Evolutionary conservation across 2,888 invertebrate genomes (phyloP), one percentile per base, ranked within the genome.

Genomic region (Gryllus longicercus): DNA sequence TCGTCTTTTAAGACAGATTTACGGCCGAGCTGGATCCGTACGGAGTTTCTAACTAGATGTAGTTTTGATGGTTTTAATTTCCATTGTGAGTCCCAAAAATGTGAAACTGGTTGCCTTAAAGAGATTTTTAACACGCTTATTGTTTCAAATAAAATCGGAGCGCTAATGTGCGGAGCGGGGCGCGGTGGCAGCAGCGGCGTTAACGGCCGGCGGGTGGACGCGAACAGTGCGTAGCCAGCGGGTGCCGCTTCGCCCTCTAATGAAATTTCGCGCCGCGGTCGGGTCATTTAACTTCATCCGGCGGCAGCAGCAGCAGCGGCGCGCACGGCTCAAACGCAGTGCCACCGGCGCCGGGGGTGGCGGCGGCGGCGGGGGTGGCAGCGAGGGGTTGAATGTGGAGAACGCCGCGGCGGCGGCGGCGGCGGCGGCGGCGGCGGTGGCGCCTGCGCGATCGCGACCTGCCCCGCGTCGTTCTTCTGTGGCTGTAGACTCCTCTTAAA

Each of bases 201-300:
- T 63, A 14, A 14, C 63, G 8, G 10, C 16, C 3, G 12, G 63
- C 18, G n/a, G 14, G 63, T 63, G 16, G 63, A 63, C n/a, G 63
- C 63, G 63, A 5, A 11, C n/a, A 63, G 63, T 8, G 14, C 63
- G 16, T n/a, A 63, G 63, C 16, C 63, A 63, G 63, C 63, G 63
- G n/a, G 63, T 8, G 63, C 63, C n/a, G 38, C 38, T 38, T 38
- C 38, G 38, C 38, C n/a, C 63, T 63, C 63, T 63, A 63, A 63
- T 63, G 63, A 63, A 63, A 63, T 63, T 63, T 63, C 63, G 63
- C 63, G 63, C 63, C 63, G 63, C 63, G n/a, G 16, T 63, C 63
- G 63, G 63, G 16, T n/a, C 63, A 63, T 63, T 63, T 63, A 63
- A 63, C 63, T 63, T 63, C n/a, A 63, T 63, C 63, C n/a, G 63